A percentile compares a stretch with the other conserved stretches of the same genome.
phyloP scores from a whole-genome alignment of 2,797 vertebrate genomes.

The Anabacerthia variegaticeps region DNA sequence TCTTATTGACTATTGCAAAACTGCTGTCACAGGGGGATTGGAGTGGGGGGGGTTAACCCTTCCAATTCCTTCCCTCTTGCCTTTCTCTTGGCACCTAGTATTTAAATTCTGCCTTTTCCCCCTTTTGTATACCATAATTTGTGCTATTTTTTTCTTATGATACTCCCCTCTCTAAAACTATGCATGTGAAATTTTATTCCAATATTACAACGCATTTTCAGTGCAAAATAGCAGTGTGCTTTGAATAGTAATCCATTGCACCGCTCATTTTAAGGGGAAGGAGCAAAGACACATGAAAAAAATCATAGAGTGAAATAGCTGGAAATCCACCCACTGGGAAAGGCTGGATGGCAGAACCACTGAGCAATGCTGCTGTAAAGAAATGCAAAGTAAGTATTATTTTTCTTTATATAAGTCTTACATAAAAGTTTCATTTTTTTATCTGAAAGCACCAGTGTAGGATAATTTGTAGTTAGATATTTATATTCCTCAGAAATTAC shows the following conservation, averaged over 20 bases:
- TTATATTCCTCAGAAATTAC: not conserved
- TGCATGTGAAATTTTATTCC: not conserved
- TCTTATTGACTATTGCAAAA: not conserved
- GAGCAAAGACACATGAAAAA: slow-evolving; percentile 67
- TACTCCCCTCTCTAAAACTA: not conserved
- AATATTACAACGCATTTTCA: not conserved
- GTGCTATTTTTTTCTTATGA: not conserved
- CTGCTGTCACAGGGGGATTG: not conserved
- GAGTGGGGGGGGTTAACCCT: not conserved
- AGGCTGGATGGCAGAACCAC: slow-evolving; percentile 75
- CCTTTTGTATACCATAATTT: not conserved
- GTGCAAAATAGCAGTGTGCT: not conserved
- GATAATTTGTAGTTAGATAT: slow-evolving; percentile 18
- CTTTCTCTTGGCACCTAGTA: not conserved
- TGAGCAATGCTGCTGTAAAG: slow-evolving; percentile 70
- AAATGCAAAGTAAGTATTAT: slow-evolving; percentile 73
- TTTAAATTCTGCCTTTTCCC: not conserved
- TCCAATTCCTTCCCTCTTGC: not conserved
- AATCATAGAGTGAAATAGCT: slow-evolving; percentile 71
- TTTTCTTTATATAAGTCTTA: slow-evolving; percentile 10
- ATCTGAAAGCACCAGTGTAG: not conserved
- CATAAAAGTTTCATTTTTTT: not conserved
- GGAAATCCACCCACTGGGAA: slow-evolving; percentile 50
- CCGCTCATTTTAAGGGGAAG: slow-evolving; percentile 67
- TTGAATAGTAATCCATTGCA: slow-evolving; percentile 46